These are phyloP conservation scores for Pogona vitticeps DNA, from an alignment of 2,113 vertebrate genomes.

Conservation along the genomic window DNA sequence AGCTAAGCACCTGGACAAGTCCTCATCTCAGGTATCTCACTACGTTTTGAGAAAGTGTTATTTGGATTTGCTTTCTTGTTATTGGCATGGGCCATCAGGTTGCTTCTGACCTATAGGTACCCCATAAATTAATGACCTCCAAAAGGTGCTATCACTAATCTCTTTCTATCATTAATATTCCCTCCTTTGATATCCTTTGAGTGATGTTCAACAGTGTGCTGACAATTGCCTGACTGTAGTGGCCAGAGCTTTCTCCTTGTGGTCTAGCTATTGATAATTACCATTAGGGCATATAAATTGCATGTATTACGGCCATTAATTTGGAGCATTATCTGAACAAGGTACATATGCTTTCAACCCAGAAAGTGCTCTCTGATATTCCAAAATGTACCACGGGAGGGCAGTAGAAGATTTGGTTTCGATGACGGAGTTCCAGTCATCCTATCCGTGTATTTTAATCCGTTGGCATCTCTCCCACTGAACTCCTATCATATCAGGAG, in stretches of 20 bases:
- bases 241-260: not conserved
- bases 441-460: conserved; percentile 57
- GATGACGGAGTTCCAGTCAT: conserved; percentile 23
- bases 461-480: conserved; percentile 60
- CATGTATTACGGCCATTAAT: conserved; percentile 11
- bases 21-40: too few relatives aligned
- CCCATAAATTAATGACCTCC: not conserved
- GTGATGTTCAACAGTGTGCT: not conserved
- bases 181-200: not conserved
- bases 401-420: conserved; percentile 77
- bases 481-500: conserved; percentile 71
- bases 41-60: too few relatives aligned
- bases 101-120: too few relatives aligned
- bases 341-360: not conserved
- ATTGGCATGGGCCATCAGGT: too few relatives aligned
- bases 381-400: conserved; percentile 71
- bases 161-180: not conserved
- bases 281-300: conserved; percentile 26
- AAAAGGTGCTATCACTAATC: too few relatives aligned
- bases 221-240: not conserved
- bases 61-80: too few relatives aligned
- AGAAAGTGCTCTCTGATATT: conserved; percentile 22
- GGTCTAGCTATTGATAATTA: not conserved
- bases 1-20: too few relatives aligned
- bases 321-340: not conserved